Evolutionary conservation across 2,113 vertebrate species (phyloP), one percentile per base, ranked within the genome.

Genomic region (Trogon melanurus): DNA sequence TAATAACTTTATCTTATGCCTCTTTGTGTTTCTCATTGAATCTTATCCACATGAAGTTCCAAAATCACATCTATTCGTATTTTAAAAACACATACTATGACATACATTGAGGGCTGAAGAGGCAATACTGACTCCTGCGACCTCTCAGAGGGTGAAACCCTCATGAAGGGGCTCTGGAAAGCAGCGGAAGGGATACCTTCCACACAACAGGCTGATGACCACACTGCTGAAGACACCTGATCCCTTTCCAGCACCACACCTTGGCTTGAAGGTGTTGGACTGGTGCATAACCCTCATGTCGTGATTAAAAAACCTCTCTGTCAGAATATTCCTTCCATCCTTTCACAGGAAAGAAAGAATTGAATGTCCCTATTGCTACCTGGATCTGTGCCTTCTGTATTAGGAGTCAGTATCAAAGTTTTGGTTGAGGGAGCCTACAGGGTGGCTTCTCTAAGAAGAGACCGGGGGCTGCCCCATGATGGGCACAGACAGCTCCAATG

Each of bases 401-500:
- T 50, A 20, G 7, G 6, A 8, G 1, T 25, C 29, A 74, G 12
- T 13, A 5, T 8, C 10, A 50, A 85, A 7, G 6, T 29, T 80
- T 91, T 44, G 16, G 50, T 29, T 65, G 34, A 70, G 6, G 4
- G 9, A 12, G 5, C 3, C 51, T 73, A 6, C 15, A 85, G 34
- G 9, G 6, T 22, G 23, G 5, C 5, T 32, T 54, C 50, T 50
- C 11, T 48, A 38, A 44, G 47, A 75, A 75, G 30, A 84, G 8
- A 41, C 4, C 2, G 2, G n/a, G 22, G 7, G 2, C 16, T 75
- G 10, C 10, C 5, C 7, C 0, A 1, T 22, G 6, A 22, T 70
- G 29, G 44, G 48, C 13, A 27, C 0, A 1, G 13, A 5, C 13
- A 79, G 11, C 12, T 45, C 48, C 29, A 58, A 12, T 1, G 12